Base-by-base conservation (phyloP, 1,140 invertebrate genomes). In the Bombus fervidus region DNA sequence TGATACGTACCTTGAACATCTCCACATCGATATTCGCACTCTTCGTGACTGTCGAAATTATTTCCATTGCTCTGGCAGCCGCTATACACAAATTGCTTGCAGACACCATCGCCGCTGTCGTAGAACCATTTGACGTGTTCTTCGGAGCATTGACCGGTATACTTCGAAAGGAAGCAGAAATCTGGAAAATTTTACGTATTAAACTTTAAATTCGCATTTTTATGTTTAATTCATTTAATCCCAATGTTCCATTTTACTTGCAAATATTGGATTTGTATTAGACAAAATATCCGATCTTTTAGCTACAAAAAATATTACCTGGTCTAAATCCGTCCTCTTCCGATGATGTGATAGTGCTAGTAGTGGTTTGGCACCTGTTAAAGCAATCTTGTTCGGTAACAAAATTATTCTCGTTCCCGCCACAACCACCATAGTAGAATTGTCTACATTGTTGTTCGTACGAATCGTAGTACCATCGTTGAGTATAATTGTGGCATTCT, bases 21-120 rank as follows among this genome's bases (percentile, higher is more conserved):
- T 12, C 96, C 95, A 94, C 98, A 99, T 74, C 96, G 96, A 83
- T 96, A 95, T 86, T 98, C 96, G 95, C 98, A 99, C 90, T 98
- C 96, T 66, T 98, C 96, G 64, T 96, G 95, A 34, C 95, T 96
- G 66, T 96, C 96, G 95, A 98, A 99, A 90, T 97, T 97, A 93
- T 99, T 99, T 78, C 96, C 95, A 93, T 99, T 99, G 69, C 98
- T 98, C 22, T 96, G 96, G 91, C 98, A 99, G 72, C 98, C 98
- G 1, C 97, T 96, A 90, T 98, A 99, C 9, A 96, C 94, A 94
- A 99, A 99, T 87, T 97, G 96, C 83, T 97, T 97, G 93, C 99
- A 99, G 28, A 97, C 95, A 47, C 98, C 98, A 64, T 97, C 96
- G 57, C 94, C 89, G 34, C 96, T 96, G 92, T 99, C 97, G 93